Conservation (phyloP, 1,140 invertebrate species). For the Rhagoletis pomonella region DNA sequence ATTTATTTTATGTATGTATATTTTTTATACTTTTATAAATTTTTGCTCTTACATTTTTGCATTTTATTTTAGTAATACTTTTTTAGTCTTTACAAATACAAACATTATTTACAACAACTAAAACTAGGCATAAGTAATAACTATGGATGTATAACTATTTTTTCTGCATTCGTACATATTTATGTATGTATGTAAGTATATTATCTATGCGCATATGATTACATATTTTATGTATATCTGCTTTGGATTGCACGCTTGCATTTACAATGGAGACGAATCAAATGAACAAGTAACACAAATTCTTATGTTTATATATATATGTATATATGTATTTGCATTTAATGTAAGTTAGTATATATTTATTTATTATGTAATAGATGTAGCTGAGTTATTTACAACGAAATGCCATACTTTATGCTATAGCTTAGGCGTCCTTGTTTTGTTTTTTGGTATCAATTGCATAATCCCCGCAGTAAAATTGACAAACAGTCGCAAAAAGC, state of each 20-base stretch:
- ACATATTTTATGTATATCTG: background rate
- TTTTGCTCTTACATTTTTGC: constrained; percentile 19
- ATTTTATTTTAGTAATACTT: constrained; percentile 33
- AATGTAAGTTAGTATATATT: too few species aligned
- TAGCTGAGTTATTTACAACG: constrained; percentile 29
- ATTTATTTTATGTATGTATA: background rate
- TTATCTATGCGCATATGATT: background rate
- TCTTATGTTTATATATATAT: background rate
- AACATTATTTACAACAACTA: constrained; percentile 51
- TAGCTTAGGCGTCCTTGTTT: constrained; percentile 37
- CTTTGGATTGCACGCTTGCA: background rate
- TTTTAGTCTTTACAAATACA: constrained; percentile 39
- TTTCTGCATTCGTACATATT: background rate
- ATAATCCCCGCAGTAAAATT: background rate
- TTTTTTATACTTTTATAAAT: constrained; percentile 7
- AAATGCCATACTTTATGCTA: background rate
- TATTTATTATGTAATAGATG: background rate
- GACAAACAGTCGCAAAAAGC: background rate
- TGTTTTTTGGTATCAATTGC: background rate
- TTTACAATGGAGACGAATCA: background rate
- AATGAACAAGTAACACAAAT: constrained; percentile 36
- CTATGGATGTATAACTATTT: background rate
- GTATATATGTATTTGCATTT: background rate
- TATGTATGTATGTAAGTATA: background rate
- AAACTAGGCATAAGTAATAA: constrained; percentile 39